Evolutionary conservation across 1,140 invertebrate species (phyloP).

Genomic region (Cherax quadricarinatus): DNA sequence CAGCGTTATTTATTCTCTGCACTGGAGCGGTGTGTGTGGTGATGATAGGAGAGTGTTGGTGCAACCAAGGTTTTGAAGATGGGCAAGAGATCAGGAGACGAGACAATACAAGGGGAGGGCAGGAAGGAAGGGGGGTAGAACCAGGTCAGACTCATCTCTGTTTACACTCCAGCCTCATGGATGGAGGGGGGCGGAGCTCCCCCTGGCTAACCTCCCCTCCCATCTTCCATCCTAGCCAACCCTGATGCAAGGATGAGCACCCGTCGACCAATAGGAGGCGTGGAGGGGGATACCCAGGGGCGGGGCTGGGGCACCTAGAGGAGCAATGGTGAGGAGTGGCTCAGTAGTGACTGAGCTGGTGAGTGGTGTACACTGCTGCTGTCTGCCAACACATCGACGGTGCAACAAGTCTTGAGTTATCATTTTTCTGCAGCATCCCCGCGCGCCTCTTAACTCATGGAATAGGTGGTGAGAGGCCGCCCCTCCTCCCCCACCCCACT

Average conservation of each 20-base stretch:
- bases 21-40: no score
- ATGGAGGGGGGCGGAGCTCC: neutral
- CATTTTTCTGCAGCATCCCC: neutral
- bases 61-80: no score
- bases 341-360: conserved; percentile 34
- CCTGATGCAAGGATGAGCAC: neutral
- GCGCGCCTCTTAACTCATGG: conserved; percentile 8
- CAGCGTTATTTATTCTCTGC: no score
- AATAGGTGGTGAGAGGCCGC: conserved; percentile 6
- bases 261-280: conserved; percentile 1
- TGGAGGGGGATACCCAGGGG: conserved; percentile 21
- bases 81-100: no score
- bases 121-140: no score
- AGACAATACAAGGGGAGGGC: no score
- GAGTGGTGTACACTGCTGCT: conserved; percentile 22
- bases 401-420: neutral
- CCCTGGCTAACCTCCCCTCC: neutral
- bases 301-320: conserved; percentile 34
- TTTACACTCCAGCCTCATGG: no score
- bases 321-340: conserved; percentile 20
- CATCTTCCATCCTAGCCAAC: neutral
- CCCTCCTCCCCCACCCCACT: no score
- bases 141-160: no score
- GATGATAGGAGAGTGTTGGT: no score
- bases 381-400: neutral